These are phyloP conservation scores for Characodon lateralis DNA, from an alignment of 2,797 vertebrate genomes.

Conservation along the genomic window DNA sequence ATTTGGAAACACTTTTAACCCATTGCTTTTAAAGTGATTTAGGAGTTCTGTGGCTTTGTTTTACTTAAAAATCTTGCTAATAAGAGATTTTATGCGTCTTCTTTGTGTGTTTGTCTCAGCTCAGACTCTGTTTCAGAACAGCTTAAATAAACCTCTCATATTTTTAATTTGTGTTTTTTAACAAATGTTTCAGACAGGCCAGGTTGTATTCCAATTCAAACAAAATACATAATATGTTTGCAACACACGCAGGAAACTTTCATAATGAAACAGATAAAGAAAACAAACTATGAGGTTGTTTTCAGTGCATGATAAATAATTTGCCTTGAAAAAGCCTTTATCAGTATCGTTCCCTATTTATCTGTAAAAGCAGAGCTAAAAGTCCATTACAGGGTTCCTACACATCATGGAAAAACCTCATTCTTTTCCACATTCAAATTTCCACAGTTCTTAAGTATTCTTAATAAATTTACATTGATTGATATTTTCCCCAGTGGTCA, in stretches of 20 bases:
- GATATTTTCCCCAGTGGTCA: too few species aligned
- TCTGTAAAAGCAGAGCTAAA: background rate
- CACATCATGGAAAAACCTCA: background rate
- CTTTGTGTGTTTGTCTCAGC: conserved; percentile 20
- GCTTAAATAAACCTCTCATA: conserved; percentile 19
- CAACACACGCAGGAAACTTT: background rate
- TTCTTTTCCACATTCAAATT: background rate
- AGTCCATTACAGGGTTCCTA: too few species aligned
- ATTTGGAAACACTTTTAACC: background rate
- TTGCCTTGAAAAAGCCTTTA: conserved; percentile 2
- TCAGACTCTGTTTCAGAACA: conserved; percentile 23
- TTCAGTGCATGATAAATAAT: background rate
- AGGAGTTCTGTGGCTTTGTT: background rate
- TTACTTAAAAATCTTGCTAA: background rate
- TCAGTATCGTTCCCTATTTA: background rate
- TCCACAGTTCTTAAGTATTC: background rate
- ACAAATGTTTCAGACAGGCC: conserved; percentile 27
- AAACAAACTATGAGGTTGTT: background rate
- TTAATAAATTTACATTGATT: too few species aligned
- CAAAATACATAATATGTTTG: conserved; percentile 1
- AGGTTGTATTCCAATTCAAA: conserved; percentile 10
- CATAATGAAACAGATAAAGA: background rate
- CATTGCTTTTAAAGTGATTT: background rate
- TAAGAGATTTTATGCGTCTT: conserved; percentile 11
- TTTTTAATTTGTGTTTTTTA: conserved; percentile 36